phyloP scores from a whole-genome alignment of 23 tunicate genomes.

The Trididemnum clinides region DNA sequence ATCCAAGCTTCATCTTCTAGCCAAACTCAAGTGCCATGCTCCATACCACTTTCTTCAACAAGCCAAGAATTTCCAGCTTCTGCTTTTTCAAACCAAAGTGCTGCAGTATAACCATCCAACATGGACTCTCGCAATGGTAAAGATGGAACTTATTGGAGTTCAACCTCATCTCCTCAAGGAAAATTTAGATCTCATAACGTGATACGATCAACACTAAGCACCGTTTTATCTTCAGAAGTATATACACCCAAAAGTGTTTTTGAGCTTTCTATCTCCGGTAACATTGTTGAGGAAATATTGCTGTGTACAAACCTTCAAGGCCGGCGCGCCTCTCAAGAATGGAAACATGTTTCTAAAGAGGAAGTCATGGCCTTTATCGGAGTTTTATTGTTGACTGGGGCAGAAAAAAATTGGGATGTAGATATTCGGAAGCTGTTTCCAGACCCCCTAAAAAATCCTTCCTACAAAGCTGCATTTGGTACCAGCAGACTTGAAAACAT shows the following conservation, averaged over 20 bases:
- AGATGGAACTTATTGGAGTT: constrained; percentile 34
- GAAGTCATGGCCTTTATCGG: constrained; percentile 31
- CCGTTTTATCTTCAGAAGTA: constrained; percentile 11
- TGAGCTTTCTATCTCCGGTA: constrained; percentile 10
- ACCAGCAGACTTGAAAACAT: constrained; percentile 33
- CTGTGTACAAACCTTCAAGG: constrained; percentile 36
- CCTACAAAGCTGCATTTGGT: constrained; percentile 30
- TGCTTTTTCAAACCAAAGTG: no score
- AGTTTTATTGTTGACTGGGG: constrained; percentile 27
- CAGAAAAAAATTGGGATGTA: constrained; percentile 32
- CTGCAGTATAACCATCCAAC: constrained; percentile 19
- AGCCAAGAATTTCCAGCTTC: no score
- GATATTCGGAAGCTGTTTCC: constrained; percentile 5
- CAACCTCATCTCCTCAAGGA: constrained; percentile 24
- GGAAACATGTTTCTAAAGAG: constrained; percentile 19
- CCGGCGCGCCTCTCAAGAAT: neutral
- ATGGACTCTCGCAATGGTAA: neutral
- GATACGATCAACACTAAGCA: neutral
- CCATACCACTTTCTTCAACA: no score
- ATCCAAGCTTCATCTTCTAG: no score
- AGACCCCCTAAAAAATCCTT: constrained; percentile 6
- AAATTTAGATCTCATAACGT: constrained; percentile 26
- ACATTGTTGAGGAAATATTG: constrained; percentile 23
- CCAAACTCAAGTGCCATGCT: no score
- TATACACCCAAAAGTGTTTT: constrained; percentile 21